These are phyloP conservation scores for Cyclargus thomasi DNA, from an alignment of 1,140 invertebrate genomes.

Conservation along the genomic window DNA sequence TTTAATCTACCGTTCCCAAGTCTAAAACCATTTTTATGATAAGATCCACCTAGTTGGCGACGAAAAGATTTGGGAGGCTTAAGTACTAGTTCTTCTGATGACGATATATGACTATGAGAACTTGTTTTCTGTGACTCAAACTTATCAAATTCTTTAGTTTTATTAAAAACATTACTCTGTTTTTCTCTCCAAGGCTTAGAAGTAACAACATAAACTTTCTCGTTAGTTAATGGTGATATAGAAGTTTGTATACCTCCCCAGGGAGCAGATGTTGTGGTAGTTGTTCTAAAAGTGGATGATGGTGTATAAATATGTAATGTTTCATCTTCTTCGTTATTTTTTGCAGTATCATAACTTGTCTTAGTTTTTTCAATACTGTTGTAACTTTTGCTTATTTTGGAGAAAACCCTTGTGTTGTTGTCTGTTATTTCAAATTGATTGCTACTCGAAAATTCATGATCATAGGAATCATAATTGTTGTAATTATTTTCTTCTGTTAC, in stretches of 20 bases:
- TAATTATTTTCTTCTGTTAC: slow-evolving; percentile 51
- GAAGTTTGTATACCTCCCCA: slow-evolving; percentile 82
- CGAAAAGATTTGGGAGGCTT: slow-evolving; percentile 78
- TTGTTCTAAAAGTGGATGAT: slow-evolving; percentile 52
- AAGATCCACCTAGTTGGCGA: slow-evolving; percentile 72
- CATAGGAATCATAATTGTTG: slow-evolving; percentile 58
- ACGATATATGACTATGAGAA: slow-evolving; percentile 35
- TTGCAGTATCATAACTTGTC: slow-evolving; percentile 36
- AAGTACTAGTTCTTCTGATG: slow-evolving; percentile 59
- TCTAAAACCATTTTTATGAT: slow-evolving; percentile 1
- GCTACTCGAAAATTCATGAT: slow-evolving; percentile 77
- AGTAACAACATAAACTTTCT: slow-evolving; percentile 86
- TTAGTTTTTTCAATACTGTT: slow-evolving; percentile 51
- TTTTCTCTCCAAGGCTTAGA: slow-evolving; percentile 76
- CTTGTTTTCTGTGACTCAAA: slow-evolving; percentile 53
- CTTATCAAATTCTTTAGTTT: slow-evolving; percentile 38
- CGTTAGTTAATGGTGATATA: slow-evolving; percentile 82
- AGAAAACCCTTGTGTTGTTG: slow-evolving; percentile 41
- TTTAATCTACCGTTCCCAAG: slow-evolving; percentile 30
- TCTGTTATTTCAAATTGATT: slow-evolving; percentile 66
- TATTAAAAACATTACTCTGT: slow-evolving; percentile 26
- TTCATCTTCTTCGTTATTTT: slow-evolving; percentile 39
- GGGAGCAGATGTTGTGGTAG: slow-evolving; percentile 65
- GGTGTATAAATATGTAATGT: slow-evolving; percentile 61
- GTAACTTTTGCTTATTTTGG: slow-evolving; percentile 43